Evolutionary conservation across 92 coral and sea anemone genomes (phyloP), one percentile per base, ranked within the genome.

Genomic region (Paramuricea clavata): DNA sequence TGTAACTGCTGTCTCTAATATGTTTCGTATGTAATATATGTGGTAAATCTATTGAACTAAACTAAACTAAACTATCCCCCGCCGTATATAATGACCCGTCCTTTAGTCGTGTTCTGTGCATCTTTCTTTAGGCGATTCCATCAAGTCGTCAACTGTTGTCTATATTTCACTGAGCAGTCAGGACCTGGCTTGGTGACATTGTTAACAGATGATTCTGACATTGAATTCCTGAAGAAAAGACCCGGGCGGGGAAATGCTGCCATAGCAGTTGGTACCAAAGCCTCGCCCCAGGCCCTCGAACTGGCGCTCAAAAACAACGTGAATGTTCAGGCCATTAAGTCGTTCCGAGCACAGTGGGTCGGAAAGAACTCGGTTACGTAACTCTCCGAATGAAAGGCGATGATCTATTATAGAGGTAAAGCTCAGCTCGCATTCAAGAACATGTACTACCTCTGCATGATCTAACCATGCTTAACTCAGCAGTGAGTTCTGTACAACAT

Each of bases 61-160:
- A 23, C 6, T 52, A 52, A 52, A 16, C 22, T 52, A 52, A 22
- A 16, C 25, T n/a, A 11, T 64, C n/a, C n/a, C n/a, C n/a, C n/a
- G n/a, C n/a, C n/a, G n/a, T n/a, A n/a, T n/a, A n/a, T n/a, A n/a
- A n/a, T n/a, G n/a, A n/a, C n/a, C n/a, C n/a, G n/a, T n/a, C n/a
- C n/a, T n/a, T n/a, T n/a, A n/a, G n/a, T n/a, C n/a, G n/a, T n/a
- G n/a, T n/a, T n/a, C n/a, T n/a, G n/a, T n/a, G n/a, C n/a, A n/a
- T 76, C 32, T 30, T 16, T 41, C 69, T 69, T 7, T 79, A 97
- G 99, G 99, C 94, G 99, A 44, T 97, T 97, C 81, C 92, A 89
- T 70, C 99, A 97, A 82, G 91, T 97, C 62, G 88, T 97, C 80
- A 94, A 91, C 92, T 97, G 99, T 89, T 97, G 99, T 56, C 97